A percentile compares a stretch with the other conserved stretches of the same genome.
Conservation (phyloP, 2,113 vertebrate species). For the Planiliza haematocheilus region DNA sequence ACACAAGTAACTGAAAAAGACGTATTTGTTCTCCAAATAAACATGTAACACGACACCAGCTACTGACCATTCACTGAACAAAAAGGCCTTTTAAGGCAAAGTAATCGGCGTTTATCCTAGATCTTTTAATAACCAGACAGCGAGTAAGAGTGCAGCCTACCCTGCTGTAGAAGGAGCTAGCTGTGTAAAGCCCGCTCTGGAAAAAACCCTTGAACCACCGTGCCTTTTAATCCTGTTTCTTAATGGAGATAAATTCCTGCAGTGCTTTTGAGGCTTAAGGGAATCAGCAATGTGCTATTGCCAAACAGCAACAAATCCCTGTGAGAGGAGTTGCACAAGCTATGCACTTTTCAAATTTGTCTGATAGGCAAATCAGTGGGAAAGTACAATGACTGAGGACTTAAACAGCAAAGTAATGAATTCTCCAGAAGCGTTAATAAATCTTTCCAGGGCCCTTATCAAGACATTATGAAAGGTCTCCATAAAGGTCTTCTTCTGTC, state of each 20-base stretch:
- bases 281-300: conserved; percentile 61
- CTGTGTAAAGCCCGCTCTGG: conserved; percentile 33
- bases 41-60: conserved; percentile 22
- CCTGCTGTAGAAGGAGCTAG: conserved; percentile 22
- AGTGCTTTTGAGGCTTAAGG: conserved; percentile 68
- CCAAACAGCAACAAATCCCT: conserved; percentile 74
- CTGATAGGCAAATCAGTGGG: conserved; percentile 48
- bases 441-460: not conserved
- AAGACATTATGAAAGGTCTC: not conserved
- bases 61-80: conserved; percentile 24
- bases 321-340: conserved; percentile 61
- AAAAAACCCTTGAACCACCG: conserved; percentile 62
- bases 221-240: conserved; percentile 75
- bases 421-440: not conserved
- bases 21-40: conserved; percentile 30
- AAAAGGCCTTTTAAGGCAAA: conserved; percentile 38
- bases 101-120: conserved; percentile 54
- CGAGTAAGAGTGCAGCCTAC: conserved; percentile 36
- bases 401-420: not conserved
- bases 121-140: conserved; percentile 61
- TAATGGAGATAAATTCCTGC: conserved; percentile 77
- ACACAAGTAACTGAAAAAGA: not conserved
- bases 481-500: no score
- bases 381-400: conserved; percentile 39
- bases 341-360: conserved; percentile 60